Conservation (phyloP, 2,888 invertebrate species). For the Polyommatus icarus region DNA sequence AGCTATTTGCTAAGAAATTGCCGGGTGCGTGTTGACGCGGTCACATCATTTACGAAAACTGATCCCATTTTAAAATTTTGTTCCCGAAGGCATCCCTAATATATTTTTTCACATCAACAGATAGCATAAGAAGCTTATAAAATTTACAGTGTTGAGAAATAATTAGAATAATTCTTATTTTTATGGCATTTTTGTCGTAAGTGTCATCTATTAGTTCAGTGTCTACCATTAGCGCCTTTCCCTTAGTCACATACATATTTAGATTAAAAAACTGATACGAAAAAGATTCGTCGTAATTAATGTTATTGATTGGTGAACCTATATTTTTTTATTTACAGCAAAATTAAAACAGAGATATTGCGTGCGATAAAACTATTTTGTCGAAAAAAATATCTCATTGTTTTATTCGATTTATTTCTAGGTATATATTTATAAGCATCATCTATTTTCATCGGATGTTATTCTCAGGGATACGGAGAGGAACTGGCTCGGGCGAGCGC, state of each 20-base stretch:
- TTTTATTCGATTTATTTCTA: constrained; percentile 14
- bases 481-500: constrained; percentile 56
- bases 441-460: constrained; percentile 69
- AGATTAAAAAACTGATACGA: background rate
- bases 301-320: background rate
- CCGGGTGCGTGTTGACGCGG: too few species aligned
- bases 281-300: background rate
- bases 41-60: too few species aligned
- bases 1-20: too few species aligned
- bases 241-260: background rate
- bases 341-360: background rate
- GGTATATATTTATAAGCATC: constrained; percentile 53
- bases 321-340: background rate
- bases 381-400: background rate
- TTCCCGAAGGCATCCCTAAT: too few species aligned
- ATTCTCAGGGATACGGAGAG: constrained; percentile 63
- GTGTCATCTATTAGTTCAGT: too few species aligned
- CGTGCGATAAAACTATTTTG: background rate
- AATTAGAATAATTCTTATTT: too few species aligned
- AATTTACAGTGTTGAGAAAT: too few species aligned
- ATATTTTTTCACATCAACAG: too few species aligned
- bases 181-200: too few species aligned
- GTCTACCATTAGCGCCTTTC: too few species aligned
- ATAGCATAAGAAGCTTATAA: too few species aligned
- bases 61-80: too few species aligned